Percentiles rank a stretch among this genome's conserved stretches.
These are phyloP conservation scores for Epinephelus malabaricus DNA, from an alignment of 2,797 vertebrate species.

Conservation along the genomic window DNA sequence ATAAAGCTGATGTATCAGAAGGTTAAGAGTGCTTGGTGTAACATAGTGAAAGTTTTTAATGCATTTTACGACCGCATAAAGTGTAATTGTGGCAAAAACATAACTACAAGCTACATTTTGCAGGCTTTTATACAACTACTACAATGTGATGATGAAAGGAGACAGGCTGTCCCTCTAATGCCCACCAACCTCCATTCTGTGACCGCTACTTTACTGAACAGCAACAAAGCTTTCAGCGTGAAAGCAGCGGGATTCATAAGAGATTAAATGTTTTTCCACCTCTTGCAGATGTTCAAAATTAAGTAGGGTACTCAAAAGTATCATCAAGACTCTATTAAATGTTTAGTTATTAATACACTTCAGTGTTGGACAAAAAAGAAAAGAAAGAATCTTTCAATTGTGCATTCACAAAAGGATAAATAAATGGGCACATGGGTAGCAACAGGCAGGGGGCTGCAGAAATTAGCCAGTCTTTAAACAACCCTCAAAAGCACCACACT, in stretches of 20 bases:
- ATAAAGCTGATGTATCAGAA: slow-evolving; percentile 72
- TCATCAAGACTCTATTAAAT: slow-evolving; percentile 91
- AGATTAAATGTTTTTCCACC: slow-evolving; percentile 70
- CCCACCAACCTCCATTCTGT: slow-evolving; percentile 68
- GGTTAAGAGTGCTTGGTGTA: slow-evolving; percentile 76
- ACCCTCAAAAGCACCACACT: slow-evolving; percentile 92
- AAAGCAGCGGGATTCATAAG: slow-evolving; percentile 72
- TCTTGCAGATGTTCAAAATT: slow-evolving; percentile 84
- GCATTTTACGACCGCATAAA: slow-evolving; percentile 73
- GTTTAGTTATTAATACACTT: slow-evolving; percentile 84
- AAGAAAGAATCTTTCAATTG: slow-evolving; percentile 85
- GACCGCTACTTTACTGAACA: slow-evolving; percentile 67
- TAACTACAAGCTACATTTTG: slow-evolving; percentile 69
- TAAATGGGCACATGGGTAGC: slow-evolving; percentile 38
- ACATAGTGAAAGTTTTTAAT: slow-evolving; percentile 71
- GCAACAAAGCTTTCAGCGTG: slow-evolving; percentile 76
- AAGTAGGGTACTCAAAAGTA: slow-evolving; percentile 84
- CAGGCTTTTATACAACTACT: slow-evolving; percentile 75
- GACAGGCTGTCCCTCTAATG: slow-evolving; percentile 60
- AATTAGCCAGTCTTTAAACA: slow-evolving; percentile 89
- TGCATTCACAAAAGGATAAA: slow-evolving; percentile 80
- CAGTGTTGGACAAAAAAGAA: slow-evolving; percentile 68
- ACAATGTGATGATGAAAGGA: slow-evolving; percentile 80
- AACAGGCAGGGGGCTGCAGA: slow-evolving; percentile 78
- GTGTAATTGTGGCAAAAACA: slow-evolving; percentile 78